phyloP scores from a whole-genome alignment of 1,140 invertebrate genomes.

The Mesaphorura yosii region DNA sequence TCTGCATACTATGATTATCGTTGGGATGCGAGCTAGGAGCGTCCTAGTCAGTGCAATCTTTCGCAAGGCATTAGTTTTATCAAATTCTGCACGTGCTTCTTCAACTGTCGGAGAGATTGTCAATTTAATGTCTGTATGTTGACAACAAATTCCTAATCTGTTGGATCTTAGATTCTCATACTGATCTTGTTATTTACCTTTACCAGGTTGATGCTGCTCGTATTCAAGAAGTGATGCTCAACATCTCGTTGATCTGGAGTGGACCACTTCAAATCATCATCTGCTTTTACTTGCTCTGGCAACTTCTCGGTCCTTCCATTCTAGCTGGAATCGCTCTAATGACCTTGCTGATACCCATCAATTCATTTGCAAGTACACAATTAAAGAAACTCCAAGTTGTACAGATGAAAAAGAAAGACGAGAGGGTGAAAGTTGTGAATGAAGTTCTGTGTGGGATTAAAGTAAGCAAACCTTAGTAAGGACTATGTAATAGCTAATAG shows the following conservation, averaged over 20 bases:
- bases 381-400: conserved; percentile 58
- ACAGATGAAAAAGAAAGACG: conserved; percentile 84
- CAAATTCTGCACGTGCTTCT: conserved; percentile 53
- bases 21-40: conserved; percentile 81
- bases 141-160: conserved; percentile 82
- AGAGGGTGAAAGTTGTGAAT: conserved; percentile 86
- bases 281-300: conserved; percentile 38
- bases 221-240: conserved; percentile 39
- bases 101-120: neutral
- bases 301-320: conserved; percentile 37
- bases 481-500: too few relatives aligned
- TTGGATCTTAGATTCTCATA: conserved; percentile 62
- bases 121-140: conserved; percentile 45
- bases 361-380: conserved; percentile 74
- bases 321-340: conserved; percentile 43
- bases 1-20: conserved; percentile 77
- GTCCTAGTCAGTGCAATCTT: conserved; percentile 87
- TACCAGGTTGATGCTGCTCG: conserved; percentile 59
- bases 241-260: conserved; percentile 50
- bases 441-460: conserved; percentile 91
- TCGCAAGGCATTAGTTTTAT: conserved; percentile 63
- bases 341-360: conserved; percentile 70
- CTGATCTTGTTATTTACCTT: neutral
- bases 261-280: conserved; percentile 49
- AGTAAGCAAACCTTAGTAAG: conserved; percentile 41